Evolutionary conservation across 1,140 invertebrate species (phyloP).

Genomic region (Mylabris phalerata): DNA sequence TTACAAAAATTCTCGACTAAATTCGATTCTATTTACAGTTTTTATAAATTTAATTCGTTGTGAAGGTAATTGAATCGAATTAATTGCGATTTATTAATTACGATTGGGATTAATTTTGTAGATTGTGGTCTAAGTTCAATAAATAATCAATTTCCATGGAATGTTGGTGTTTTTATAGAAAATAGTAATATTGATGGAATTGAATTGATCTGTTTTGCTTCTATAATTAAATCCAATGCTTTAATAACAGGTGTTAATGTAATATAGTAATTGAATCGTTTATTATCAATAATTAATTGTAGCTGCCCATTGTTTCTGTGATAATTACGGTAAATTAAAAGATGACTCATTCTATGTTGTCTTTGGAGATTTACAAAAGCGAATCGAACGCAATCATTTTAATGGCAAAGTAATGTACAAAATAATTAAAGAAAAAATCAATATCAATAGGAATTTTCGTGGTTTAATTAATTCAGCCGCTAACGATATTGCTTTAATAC

Average conservation of each 20-base stretch:
- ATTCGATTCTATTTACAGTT: too few species aligned
- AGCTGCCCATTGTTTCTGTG: conserved; percentile 9
- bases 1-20: too few species aligned
- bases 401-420: too few species aligned
- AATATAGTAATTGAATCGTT: neutral
- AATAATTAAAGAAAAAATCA: conserved; percentile 1
- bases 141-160: conserved; percentile 1
- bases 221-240: conserved; percentile 1
- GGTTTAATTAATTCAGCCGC: neutral
- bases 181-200: neutral
- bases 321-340: neutral
- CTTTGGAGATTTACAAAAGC: neutral
- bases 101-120: neutral
- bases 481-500: conserved; percentile 2
- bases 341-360: conserved; percentile 2
- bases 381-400: neutral
- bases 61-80: too few species aligned
- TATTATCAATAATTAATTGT: neutral
- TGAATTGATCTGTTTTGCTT: conserved; percentile 5
- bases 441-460: neutral
- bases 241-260: conserved; percentile 1
- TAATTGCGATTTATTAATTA: too few species aligned
- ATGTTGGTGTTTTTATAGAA: conserved; percentile 1
- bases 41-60: too few species aligned
- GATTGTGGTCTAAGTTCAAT: neutral